phyloP scores from a whole-genome alignment of 1,140 invertebrate species.

The Piezodorus guildinii region DNA sequence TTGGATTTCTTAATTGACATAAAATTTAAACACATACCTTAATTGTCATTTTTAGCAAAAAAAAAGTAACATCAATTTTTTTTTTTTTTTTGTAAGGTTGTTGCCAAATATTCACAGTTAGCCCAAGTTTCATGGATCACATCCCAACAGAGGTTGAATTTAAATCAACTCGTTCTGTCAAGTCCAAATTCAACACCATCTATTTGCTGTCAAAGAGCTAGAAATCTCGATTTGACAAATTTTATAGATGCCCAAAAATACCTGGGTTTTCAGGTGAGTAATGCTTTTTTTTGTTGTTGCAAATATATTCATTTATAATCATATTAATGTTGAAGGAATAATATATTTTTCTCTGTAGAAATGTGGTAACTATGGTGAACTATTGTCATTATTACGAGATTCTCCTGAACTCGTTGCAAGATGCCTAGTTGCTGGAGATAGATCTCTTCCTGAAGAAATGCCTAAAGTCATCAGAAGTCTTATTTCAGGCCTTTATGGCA shows the following conservation, averaged over 20 bases:
- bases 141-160: slow-evolving; percentile 72
- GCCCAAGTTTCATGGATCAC: slow-evolving; percentile 78
- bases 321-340: not conserved
- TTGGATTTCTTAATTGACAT: not conserved
- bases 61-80: slow-evolving; percentile 7
- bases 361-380: slow-evolving; percentile 61
- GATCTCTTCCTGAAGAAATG: slow-evolving; percentile 46
- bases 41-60: not conserved
- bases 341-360: slow-evolving; percentile 42
- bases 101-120: slow-evolving; percentile 47
- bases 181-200: slow-evolving; percentile 59
- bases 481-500: slow-evolving; percentile 72
- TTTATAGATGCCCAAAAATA: slow-evolving; percentile 84
- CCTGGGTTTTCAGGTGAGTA: slow-evolving; percentile 57
- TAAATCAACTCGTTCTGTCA: slow-evolving; percentile 66
- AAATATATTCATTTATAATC: not conserved
- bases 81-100: slow-evolving; percentile 37
- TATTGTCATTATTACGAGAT: slow-evolving; percentile 62
- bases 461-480: slow-evolving; percentile 57
- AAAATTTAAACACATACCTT: too few species aligned
- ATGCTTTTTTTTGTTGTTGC: not conserved
- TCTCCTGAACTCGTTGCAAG: slow-evolving; percentile 69
- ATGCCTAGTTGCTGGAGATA: slow-evolving; percentile 68
- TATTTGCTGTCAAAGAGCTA: slow-evolving; percentile 62
- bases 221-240: slow-evolving; percentile 59